Evolutionary conservation across 2,113 vertebrate species (phyloP).

Genomic region (Chlamydotis undulata): DNA sequence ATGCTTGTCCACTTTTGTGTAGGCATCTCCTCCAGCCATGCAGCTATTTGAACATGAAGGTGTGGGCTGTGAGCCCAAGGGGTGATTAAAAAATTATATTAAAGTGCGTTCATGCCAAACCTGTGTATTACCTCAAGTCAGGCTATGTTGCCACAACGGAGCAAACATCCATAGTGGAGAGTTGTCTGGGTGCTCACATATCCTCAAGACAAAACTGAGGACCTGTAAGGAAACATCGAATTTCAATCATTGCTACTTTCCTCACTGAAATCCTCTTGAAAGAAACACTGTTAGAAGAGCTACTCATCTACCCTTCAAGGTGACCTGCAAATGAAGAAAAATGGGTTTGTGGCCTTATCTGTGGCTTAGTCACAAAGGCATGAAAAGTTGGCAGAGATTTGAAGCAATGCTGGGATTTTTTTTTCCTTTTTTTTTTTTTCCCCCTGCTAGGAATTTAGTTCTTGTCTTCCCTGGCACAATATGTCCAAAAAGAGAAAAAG

Average conservation of each 20-base stretch:
- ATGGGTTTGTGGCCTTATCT: conserved; percentile 2
- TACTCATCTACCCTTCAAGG: conserved; percentile 8
- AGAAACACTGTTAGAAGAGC: neutral
- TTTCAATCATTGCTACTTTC: neutral
- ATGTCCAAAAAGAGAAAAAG: neutral
- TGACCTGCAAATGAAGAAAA: conserved; percentile 34
- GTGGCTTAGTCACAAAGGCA: neutral
- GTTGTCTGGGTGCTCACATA: neutral
- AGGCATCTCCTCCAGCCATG: neutral
- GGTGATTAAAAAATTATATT: neutral
- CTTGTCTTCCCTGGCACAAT: neutral
- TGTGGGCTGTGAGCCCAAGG: neutral
- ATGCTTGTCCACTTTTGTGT: neutral
- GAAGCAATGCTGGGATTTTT: neutral
- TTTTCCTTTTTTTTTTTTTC: neutral
- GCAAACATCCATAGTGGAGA: neutral
- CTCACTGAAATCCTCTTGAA: conserved; percentile 1
- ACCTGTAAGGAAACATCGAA: neutral
- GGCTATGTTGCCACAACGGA: neutral
- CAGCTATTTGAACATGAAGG: neutral
- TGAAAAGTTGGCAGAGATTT: neutral
- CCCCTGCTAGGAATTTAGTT: neutral
- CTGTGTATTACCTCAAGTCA: neutral
- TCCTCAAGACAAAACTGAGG: neutral
- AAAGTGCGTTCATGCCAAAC: neutral